These are phyloP conservation scores for Esox lucius DNA, from an alignment of 2,797 vertebrate genomes.

Conservation along the genomic window DNA sequence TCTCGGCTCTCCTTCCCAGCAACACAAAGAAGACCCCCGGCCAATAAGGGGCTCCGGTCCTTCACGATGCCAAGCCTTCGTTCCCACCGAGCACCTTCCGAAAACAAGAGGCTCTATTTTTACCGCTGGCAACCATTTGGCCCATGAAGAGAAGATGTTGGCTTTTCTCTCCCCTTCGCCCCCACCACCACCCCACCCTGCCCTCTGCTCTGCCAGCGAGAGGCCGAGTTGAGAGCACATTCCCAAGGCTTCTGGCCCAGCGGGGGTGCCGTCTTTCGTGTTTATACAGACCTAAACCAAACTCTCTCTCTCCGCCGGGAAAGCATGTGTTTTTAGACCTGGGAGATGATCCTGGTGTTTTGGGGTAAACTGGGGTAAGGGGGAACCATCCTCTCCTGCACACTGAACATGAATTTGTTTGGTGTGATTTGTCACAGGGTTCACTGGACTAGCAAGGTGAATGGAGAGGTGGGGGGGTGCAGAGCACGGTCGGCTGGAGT, in stretches of 20 bases:
- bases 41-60: conserved; percentile 42
- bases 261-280: conserved; percentile 41
- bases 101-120: conserved; percentile 71
- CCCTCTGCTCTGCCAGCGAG: background rate
- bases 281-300: conserved; percentile 43
- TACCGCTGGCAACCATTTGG: conserved; percentile 58
- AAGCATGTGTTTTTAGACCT: conserved; percentile 10
- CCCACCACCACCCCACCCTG: conserved; percentile 16
- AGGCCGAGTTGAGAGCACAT: conserved; percentile 35
- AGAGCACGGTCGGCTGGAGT: background rate
- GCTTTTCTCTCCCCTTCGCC: conserved; percentile 18
- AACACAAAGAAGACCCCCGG: conserved; percentile 22
- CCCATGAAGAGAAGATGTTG: conserved; percentile 36
- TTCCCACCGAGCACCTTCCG: conserved; percentile 64
- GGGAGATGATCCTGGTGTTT: background rate
- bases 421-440: conserved; percentile 10
- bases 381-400: conserved; percentile 3
- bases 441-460: conserved; percentile 7
- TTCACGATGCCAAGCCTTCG: conserved; percentile 55
- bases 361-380: background rate
- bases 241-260: conserved; percentile 53
- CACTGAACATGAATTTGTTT: conserved; percentile 25
- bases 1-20: conserved; percentile 41
- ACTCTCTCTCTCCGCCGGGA: conserved; percentile 17
- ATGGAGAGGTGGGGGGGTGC: background rate